These are phyloP conservation scores for Microctenopoma steveboyesi DNA, from an alignment of 2,797 vertebrate genomes.

Conservation along the genomic window DNA sequence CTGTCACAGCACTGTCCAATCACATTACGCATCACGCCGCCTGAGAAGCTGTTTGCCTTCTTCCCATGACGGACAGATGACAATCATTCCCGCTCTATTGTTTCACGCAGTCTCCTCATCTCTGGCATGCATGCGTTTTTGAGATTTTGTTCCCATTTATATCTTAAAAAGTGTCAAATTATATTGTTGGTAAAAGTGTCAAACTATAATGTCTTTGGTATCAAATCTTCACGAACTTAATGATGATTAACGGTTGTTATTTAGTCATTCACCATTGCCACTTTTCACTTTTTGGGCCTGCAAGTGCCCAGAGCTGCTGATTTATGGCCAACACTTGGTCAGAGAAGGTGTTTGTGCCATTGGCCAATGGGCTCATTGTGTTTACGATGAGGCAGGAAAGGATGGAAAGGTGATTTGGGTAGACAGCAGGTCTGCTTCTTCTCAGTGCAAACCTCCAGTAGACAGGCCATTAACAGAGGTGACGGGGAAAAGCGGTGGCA, in stretches of 20 bases:
- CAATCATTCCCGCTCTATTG: conserved; percentile 77
- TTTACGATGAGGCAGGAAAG: conserved; percentile 72
- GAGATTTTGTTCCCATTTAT: conserved; percentile 63
- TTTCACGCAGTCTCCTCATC: conserved; percentile 60
- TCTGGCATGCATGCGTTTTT: conserved; percentile 39
- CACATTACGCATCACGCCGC: conserved; percentile 74
- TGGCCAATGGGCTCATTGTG: conserved; percentile 80
- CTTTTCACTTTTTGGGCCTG: conserved; percentile 46
- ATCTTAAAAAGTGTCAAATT: conserved; percentile 66
- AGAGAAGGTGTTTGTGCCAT: conserved; percentile 73
- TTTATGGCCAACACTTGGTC: conserved; percentile 63
- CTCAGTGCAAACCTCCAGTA: conserved; percentile 67
- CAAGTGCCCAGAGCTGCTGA: conserved; percentile 52
- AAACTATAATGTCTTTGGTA: conserved; percentile 30
- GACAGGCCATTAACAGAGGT: conserved; percentile 80
- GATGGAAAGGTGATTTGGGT: conserved; percentile 77
- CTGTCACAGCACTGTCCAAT: conserved; percentile 85
- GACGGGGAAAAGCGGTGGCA: conserved; percentile 76
- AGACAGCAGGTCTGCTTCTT: conserved; percentile 79
- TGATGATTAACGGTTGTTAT: conserved; percentile 59
- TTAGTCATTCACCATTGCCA: conserved; percentile 46
- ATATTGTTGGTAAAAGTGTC: conserved; percentile 50
- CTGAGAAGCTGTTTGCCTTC: conserved; percentile 67
- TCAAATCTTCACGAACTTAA: conserved; percentile 55
- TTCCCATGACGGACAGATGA: conserved; percentile 83